phyloP scores from a whole-genome alignment of 1,140 invertebrate genomes.

The Epicauta chinensis region DNA sequence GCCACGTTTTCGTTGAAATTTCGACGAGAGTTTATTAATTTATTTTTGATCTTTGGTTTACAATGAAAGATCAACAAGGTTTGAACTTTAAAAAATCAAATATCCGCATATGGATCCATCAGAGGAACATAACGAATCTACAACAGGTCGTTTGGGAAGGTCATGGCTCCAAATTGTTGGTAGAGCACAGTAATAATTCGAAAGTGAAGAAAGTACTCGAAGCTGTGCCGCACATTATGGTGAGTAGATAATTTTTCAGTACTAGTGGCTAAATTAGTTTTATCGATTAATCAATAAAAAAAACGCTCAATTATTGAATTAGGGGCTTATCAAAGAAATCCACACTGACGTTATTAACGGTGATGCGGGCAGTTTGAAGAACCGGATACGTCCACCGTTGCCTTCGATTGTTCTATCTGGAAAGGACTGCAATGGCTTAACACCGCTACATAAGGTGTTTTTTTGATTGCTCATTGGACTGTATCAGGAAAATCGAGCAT shows the following conservation, averaged over 20 bases:
- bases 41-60: too few relatives aligned
- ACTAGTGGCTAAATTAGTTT: conserved; percentile 1
- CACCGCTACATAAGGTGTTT: conserved; percentile 71
- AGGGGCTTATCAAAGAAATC: conserved; percentile 77
- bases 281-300: neutral
- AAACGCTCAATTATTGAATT: neutral
- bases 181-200: conserved; percentile 76
- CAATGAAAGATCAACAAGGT: conserved; percentile 41
- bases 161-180: conserved; percentile 69
- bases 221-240: conserved; percentile 83
- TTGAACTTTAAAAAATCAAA: conserved; percentile 75
- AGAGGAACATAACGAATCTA: conserved; percentile 73
- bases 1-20: too few relatives aligned
- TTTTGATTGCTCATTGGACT: too few relatives aligned
- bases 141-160: conserved; percentile 84
- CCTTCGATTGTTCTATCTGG: conserved; percentile 66
- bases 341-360: conserved; percentile 71
- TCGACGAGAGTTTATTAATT: neutral
- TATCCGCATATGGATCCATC: conserved; percentile 88
- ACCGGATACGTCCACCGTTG: conserved; percentile 59
- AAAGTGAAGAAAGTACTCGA: conserved; percentile 75
- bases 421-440: conserved; percentile 74
- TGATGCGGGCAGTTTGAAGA: conserved; percentile 64
- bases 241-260: conserved; percentile 46
- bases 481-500: too few relatives aligned